These are phyloP conservation scores for Gobius niger DNA, from an alignment of 2,113 vertebrate genomes.

Conservation along the genomic window DNA sequence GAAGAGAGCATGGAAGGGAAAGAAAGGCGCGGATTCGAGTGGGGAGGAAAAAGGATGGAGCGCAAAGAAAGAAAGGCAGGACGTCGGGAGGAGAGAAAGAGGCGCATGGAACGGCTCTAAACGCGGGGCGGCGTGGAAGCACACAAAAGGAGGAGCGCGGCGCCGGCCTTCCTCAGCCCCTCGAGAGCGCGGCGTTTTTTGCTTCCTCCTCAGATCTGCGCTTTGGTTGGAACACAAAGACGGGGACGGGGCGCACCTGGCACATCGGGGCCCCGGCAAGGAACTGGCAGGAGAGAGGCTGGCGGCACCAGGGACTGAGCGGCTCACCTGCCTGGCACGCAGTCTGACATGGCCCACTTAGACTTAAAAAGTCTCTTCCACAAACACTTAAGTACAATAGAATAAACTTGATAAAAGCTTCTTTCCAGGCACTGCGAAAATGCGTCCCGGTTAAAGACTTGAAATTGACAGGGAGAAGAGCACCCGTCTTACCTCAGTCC, in stretches of 20 bases:
- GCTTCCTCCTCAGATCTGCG: slow-evolving; percentile 70
- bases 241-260: slow-evolving; percentile 65
- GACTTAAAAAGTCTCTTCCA: slow-evolving; percentile 47
- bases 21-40: slow-evolving; percentile 59
- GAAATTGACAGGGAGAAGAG: too few species aligned
- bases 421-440: too few species aligned
- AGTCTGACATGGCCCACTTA: slow-evolving; percentile 68
- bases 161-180: slow-evolving; percentile 42
- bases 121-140: slow-evolving; percentile 65
- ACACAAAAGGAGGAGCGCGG: slow-evolving; percentile 74
- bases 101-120: slow-evolving; percentile 64
- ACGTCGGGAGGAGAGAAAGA: slow-evolving; percentile 46
- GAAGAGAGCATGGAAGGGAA: slow-evolving; percentile 65
- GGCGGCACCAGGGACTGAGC: slow-evolving; percentile 32
- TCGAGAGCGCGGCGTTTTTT: slow-evolving; percentile 60
- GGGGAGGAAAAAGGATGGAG: slow-evolving; percentile 65
- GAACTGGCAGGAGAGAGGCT: slow-evolving; percentile 57
- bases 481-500: too few species aligned
- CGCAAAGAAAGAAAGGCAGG: slow-evolving; percentile 71
- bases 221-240: slow-evolving; percentile 72
- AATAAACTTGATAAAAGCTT: too few species aligned
- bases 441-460: too few species aligned
- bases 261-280: slow-evolving; percentile 60
- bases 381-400: neutral
- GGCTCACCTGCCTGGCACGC: slow-evolving; percentile 70